Evolutionary conservation across 1,140 invertebrate species (phyloP).

Genomic region (Lordiphosa stackelbergi): DNA sequence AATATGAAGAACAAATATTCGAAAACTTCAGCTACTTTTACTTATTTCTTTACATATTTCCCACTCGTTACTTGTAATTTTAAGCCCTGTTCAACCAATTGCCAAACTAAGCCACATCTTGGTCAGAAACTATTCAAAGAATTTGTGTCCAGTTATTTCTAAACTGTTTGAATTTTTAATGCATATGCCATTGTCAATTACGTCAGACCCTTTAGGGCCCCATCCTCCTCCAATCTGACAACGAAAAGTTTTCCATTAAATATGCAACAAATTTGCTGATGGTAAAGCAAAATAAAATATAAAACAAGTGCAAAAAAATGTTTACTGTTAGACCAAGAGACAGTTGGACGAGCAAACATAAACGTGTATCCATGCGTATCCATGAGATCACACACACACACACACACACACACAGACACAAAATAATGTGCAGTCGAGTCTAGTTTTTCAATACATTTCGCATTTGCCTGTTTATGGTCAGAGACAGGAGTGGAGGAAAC

Average conservation of each 20-base stretch:
- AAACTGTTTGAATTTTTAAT: conserved; percentile 43
- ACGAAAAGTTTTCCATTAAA: conserved; percentile 40
- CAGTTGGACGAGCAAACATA: conserved; percentile 6
- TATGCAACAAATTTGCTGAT: conserved; percentile 44
- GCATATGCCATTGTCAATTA: conserved; percentile 36
- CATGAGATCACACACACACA: conserved; percentile 34
- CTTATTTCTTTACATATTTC: too few species aligned
- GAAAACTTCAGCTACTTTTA: too few species aligned
- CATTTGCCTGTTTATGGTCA: conserved; percentile 41
- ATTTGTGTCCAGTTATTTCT: conserved; percentile 18
- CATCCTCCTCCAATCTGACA: conserved; percentile 4
- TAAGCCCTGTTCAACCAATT: not conserved
- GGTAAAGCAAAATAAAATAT: conserved; percentile 17
- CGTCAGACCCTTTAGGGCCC: conserved; percentile 2
- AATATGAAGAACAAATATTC: too few species aligned
- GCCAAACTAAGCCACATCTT: not conserved
- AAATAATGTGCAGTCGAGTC: conserved; percentile 5
- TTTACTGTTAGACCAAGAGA: conserved; percentile 21
- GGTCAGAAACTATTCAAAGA: conserved; percentile 12
- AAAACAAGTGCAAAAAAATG: conserved; percentile 7
- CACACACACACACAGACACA: not conserved
- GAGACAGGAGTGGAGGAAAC: not conserved
- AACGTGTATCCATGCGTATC: conserved; percentile 44
- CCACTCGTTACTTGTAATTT: too few species aligned
- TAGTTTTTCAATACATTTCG: conserved; percentile 34